A percentile compares a stretch with the other conserved stretches of the same genome.
phyloP scores from a whole-genome alignment of 1,140 invertebrate species.

The Archegozetes longisetosus region DNA sequence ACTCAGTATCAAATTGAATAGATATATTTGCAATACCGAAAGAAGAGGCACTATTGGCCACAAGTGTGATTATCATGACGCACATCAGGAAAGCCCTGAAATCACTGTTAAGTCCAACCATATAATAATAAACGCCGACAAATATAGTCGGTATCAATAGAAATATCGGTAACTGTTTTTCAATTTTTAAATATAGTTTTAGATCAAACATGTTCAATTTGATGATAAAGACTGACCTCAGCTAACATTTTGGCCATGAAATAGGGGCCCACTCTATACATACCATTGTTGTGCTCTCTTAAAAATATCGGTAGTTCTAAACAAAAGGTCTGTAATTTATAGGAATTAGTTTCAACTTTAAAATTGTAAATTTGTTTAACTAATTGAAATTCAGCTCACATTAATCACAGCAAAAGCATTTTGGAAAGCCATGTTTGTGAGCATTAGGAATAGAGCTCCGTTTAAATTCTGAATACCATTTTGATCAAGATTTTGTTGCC shows the following conservation, averaged over 20 bases:
- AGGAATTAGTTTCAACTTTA: constrained; percentile 9
- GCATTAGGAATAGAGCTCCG: constrained; percentile 78
- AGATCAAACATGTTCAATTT: constrained; percentile 42
- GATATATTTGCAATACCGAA: constrained; percentile 21
- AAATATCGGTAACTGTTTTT: constrained; percentile 28
- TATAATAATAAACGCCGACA: constrained; percentile 61
- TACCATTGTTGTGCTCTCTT: constrained; percentile 71
- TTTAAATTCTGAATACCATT: constrained; percentile 89
- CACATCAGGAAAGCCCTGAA: constrained; percentile 26
- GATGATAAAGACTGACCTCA: constrained; percentile 38
- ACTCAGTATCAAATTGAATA: neutral
- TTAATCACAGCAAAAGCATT: constrained; percentile 76
- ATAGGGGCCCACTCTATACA: constrained; percentile 83
- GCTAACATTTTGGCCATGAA: constrained; percentile 74
- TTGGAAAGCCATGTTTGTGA: constrained; percentile 85
- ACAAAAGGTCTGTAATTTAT: constrained; percentile 61
- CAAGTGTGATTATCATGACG: constrained; percentile 25
- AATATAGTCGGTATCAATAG: constrained; percentile 66
- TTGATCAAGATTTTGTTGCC: constrained; percentile 59
- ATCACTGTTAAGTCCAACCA: constrained; percentile 29
- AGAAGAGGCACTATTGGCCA: constrained; percentile 31
- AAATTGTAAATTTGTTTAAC: neutral
- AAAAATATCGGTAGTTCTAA: constrained; percentile 78
- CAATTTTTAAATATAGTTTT: neutral
- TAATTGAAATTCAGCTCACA: constrained; percentile 39